Evolutionary conservation across 2,797 vertebrate species (phyloP), one percentile per base, ranked within the genome.

Genomic region (Scyliorhinus canicula): DNA sequence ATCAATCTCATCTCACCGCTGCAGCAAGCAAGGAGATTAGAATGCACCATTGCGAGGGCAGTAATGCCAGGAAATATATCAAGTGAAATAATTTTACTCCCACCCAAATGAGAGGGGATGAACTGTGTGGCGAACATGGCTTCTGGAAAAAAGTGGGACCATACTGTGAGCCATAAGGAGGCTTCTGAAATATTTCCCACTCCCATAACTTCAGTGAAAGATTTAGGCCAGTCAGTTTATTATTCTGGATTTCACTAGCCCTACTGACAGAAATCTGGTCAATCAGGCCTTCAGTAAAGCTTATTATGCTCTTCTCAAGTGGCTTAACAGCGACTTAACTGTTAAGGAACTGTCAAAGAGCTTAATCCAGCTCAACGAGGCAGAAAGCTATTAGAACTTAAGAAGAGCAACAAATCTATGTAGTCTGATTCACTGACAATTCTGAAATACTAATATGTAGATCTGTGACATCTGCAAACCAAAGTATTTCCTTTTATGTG

Each of bases 361-460:
- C 31, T 90, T 90, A 90, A 90, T 90, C 86, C 55, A 90, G 55
- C 50, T 52, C 26, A 50, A 86, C 2, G 6, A 60, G 19, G 1
- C 35, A 60, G 52, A 90, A 24, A 90, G 57, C 31, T 60, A 60
- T 63, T 24, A 40, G 86, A 52, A 52, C 28, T 55, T 86, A 90
- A 90, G 55, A 90, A 90, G 35, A 90, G 55, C 86, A 90, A 90
- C 86, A 90, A n/a, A 63, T 90, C 86, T 90, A 35, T 90, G 14
- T 47, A 7, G 16, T 90, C 35, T 90, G 86, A 90, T 21, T 90
- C 52, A 90, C 35, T 60, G 55, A 40, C 55, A 90, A 90, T 90
- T 90, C 35, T 90, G n/a, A 40, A 60, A 90, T 60, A 21, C 16
- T 21, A 82, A 82, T 47, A 82, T 82, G 40, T 47, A 21, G 57